Evolutionary conservation across 1,140 invertebrate genomes (phyloP).

Genomic region (Sipha flava): DNA sequence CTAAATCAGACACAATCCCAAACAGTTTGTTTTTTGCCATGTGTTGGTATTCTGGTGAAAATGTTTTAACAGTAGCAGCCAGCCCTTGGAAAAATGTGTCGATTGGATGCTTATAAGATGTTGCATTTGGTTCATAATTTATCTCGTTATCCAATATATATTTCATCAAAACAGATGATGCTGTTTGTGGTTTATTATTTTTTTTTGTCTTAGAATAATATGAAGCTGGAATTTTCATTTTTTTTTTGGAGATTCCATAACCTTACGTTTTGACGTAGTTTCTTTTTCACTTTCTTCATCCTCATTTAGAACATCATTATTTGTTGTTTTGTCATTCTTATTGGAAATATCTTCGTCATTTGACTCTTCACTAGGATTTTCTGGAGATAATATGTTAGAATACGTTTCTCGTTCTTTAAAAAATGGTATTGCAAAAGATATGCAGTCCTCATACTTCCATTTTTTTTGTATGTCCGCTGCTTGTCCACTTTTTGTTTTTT

Average conservation of each 20-base stretch:
- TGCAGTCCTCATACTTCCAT: constrained; percentile 22
- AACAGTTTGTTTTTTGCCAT: background rate
- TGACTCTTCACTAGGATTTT: background rate
- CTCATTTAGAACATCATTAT: background rate
- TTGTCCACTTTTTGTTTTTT: constrained; percentile 10
- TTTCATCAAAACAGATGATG: background rate
- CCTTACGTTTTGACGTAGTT: background rate
- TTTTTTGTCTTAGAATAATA: background rate
- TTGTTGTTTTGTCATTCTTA: background rate
- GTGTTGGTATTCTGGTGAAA: background rate
- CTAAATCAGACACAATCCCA: background rate
- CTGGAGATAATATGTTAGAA: background rate
- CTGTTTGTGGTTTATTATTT: background rate
- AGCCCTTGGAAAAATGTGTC: background rate
- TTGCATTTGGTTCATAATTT: background rate
- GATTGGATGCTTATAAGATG: background rate
- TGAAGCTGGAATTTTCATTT: background rate
- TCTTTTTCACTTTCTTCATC: background rate
- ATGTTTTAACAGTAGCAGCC: background rate
- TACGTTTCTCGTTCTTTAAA: constrained; percentile 2
- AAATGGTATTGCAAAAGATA: constrained; percentile 9
- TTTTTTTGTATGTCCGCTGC: constrained; percentile 11
- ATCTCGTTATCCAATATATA: background rate
- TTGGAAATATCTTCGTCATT: background rate
- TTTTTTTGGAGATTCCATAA: background rate